Evolutionary conservation across 2,113 vertebrate genomes (phyloP).

Genomic region (Ctenodactylus gundi): DNA sequence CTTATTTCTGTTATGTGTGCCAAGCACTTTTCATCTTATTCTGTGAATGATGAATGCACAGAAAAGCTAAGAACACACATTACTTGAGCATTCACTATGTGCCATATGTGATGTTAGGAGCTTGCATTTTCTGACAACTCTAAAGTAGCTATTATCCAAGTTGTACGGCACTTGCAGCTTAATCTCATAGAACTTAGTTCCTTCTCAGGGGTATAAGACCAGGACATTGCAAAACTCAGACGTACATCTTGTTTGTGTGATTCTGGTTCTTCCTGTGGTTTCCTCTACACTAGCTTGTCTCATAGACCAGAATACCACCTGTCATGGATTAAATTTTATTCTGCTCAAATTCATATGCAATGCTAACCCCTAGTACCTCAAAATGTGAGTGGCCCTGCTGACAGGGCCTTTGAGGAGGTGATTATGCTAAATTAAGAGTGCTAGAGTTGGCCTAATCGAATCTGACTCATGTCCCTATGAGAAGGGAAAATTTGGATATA

Average conservation of each 20-base stretch:
- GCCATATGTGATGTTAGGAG: background rate
- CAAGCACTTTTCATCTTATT: background rate
- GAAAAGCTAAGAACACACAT: background rate
- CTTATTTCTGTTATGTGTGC: background rate
- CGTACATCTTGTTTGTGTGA: background rate
- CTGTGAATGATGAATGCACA: background rate
- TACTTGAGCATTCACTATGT: background rate
- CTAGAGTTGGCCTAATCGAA: background rate
- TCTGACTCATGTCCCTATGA: background rate
- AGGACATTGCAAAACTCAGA: background rate
- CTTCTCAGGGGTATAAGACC: background rate
- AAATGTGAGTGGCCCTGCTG: background rate
- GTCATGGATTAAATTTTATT: background rate
- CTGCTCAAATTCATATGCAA: background rate
- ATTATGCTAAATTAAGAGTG: background rate
- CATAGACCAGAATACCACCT: background rate
- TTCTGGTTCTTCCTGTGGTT: background rate
- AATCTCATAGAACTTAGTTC: background rate
- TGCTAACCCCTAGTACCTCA: background rate
- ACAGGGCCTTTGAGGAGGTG: background rate
- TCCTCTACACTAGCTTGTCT: background rate
- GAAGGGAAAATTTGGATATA: background rate
- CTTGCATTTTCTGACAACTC: background rate
- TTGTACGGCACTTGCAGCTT: background rate
- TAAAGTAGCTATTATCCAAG: background rate